These are phyloP conservation scores for Pycnonotus jocosus DNA, from an alignment of 2,113 vertebrate species.

Conservation along the genomic window DNA sequence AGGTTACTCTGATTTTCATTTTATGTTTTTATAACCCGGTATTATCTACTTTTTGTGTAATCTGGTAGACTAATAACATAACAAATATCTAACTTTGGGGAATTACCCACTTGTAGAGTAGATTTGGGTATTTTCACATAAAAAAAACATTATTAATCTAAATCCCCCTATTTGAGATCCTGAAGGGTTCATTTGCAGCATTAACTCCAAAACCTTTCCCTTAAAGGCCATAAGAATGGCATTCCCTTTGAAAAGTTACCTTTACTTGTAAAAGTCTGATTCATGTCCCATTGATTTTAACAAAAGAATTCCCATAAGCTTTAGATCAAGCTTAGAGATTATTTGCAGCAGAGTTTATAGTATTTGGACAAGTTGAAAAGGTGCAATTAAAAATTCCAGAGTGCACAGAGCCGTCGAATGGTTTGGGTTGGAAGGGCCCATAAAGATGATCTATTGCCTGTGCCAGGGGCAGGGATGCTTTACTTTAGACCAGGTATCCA, in stretches of 20 bases:
- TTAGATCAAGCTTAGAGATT: background rate
- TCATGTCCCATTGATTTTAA: background rate
- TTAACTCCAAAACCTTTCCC: background rate
- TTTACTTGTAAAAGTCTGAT: background rate
- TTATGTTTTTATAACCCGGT: background rate
- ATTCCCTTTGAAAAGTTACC: background rate
- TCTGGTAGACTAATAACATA: conserved; percentile 11
- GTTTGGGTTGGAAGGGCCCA: background rate
- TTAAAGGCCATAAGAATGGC: background rate
- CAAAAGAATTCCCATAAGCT: background rate
- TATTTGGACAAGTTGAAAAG: background rate
- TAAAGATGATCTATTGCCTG: background rate
- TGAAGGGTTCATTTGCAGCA: background rate
- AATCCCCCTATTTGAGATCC: background rate
- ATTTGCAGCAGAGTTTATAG: background rate
- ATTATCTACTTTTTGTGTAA: background rate
- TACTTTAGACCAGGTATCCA: background rate
- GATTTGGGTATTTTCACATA: background rate
- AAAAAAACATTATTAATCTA: background rate
- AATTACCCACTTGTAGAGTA: background rate
- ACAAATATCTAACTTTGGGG: background rate
- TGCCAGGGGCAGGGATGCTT: background rate
- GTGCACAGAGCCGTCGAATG: background rate
- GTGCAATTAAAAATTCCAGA: background rate
- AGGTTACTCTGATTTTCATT: background rate